phyloP scores from a whole-genome alignment of 2,888 invertebrate genomes.

The Lymantria dispar region DNA sequence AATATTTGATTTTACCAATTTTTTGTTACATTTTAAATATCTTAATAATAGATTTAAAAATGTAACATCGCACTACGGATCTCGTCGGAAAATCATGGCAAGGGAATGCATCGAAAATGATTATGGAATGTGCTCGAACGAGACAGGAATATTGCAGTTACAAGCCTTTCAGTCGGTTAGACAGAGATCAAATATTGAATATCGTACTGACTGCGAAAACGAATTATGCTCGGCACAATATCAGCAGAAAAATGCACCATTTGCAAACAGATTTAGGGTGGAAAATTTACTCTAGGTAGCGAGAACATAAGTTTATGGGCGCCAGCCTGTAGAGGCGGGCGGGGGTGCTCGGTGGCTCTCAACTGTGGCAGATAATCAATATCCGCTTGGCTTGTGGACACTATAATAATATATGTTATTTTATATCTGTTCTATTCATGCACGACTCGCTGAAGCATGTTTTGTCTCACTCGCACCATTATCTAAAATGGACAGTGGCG shows the following conservation, averaged over 20 bases:
- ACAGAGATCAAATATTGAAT: conserved; percentile 83
- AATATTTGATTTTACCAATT: not conserved
- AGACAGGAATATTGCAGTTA: conserved; percentile 74
- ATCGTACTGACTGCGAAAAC: conserved; percentile 52
- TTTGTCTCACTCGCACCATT: conserved; percentile 69
- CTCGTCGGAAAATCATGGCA: conserved; percentile 77
- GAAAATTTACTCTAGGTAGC: conserved; percentile 39
- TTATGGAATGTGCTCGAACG: conserved; percentile 76
- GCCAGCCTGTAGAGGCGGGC: conserved; percentile 42
- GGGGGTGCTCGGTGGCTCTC: conserved; percentile 75
- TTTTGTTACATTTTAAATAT: conserved; percentile 18
- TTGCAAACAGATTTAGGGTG: conserved; percentile 44
- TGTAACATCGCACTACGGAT: conserved; percentile 58
- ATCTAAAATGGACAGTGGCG: conserved; percentile 82
- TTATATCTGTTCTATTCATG: conserved; percentile 61
- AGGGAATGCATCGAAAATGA: conserved; percentile 81
- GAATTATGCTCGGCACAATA: conserved; percentile 41
- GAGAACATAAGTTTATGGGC: conserved; percentile 52
- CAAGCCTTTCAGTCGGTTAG: conserved; percentile 74
- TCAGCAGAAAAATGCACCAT: conserved; percentile 53
- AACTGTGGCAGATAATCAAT: conserved; percentile 84
- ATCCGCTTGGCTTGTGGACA: conserved; percentile 84
- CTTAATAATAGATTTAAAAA: conserved; percentile 3
- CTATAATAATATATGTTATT: conserved; percentile 82
- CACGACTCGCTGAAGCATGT: conserved; percentile 33